These are phyloP conservation scores for Acropora tenuis DNA, from an alignment of 64 coral and sea anemone genomes.

Conservation along the genomic window DNA sequence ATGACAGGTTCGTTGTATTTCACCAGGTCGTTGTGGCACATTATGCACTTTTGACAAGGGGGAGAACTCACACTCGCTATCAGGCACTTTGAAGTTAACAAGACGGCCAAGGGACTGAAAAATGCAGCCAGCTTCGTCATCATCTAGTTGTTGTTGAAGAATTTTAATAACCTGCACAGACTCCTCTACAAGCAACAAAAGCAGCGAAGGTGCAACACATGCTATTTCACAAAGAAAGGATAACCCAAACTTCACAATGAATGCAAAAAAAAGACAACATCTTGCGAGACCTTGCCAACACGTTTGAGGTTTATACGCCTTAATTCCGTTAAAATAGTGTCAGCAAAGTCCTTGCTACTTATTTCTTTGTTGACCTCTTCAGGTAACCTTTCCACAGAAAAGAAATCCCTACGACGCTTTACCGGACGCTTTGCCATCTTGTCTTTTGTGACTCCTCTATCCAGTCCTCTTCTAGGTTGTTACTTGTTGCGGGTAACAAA, in stretches of 20 bases:
- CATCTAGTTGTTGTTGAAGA: neutral
- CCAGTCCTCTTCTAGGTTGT: too few species aligned
- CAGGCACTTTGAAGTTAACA: too few species aligned
- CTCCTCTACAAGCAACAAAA: neutral
- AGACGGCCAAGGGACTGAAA: too few species aligned
- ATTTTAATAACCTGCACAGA: neutral
- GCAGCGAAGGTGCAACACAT: neutral
- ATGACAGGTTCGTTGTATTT: neutral
- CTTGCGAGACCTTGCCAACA: neutral
- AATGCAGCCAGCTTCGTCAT: neutral
- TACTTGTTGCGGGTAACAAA: too few species aligned
- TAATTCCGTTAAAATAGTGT: neutral
- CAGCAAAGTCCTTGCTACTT: neutral
- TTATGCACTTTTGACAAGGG: neutral
- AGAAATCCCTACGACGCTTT: neutral
- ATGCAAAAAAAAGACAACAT: neutral
- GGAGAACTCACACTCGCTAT: neutral
- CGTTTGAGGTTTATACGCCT: neutral
- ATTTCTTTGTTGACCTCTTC: neutral
- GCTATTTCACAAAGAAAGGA: neutral
- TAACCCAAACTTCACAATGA: neutral
- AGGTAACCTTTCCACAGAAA: constrained; percentile 9
- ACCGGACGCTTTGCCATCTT: too few species aligned
- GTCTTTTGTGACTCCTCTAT: too few species aligned
- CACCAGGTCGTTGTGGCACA: neutral